phyloP scores from a whole-genome alignment of 2,113 vertebrate species.

The Dipodomys stephensi region DNA sequence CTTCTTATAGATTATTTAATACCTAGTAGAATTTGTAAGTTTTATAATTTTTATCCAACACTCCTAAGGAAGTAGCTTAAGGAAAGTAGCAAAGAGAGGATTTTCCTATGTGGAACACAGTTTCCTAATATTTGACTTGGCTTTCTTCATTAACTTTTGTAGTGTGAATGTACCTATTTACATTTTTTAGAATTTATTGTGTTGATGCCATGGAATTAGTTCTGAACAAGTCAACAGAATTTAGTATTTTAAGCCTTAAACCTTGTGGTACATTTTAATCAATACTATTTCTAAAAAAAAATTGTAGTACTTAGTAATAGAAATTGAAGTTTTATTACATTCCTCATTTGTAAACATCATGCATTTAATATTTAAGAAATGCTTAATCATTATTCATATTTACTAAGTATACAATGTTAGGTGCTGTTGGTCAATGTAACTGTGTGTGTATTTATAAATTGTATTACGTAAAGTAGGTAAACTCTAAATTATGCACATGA shows the following conservation, averaged over 20 bases:
- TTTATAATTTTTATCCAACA: not conserved
- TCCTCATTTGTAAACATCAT: not conserved
- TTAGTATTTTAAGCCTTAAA: not conserved
- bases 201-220: not conserved
- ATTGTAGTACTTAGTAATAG: not conserved
- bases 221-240: not conserved
- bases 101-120: not conserved
- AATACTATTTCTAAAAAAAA: not conserved
- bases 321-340: not conserved
- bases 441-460: not conserved
- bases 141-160: slow-evolving; percentile 1
- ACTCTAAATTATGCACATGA: too few species aligned
- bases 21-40: not conserved
- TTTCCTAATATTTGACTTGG: not conserved
- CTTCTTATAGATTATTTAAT: not conserved
- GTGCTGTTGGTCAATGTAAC: too few species aligned
- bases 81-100: not conserved
- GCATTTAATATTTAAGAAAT: not conserved
- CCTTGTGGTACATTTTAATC: not conserved
- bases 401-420: not conserved
- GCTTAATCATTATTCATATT: not conserved
- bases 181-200: not conserved
- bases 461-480: too few species aligned
- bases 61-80: not conserved
- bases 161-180: not conserved